Evolutionary conservation across 2,113 vertebrate genomes (phyloP).

Genomic region (Lagopus leucura): DNA sequence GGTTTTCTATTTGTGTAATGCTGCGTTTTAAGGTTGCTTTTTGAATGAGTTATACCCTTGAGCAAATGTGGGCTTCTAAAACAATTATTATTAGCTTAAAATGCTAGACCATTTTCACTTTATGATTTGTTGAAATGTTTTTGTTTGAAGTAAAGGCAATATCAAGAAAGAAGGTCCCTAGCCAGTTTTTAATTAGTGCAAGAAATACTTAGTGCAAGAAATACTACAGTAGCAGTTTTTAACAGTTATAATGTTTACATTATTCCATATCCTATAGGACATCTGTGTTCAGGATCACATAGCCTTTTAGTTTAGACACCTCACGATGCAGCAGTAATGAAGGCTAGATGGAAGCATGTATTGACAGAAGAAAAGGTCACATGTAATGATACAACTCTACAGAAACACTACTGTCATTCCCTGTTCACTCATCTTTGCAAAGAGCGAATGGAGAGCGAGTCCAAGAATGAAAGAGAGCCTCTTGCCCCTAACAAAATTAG

Average conservation of each 20-base stretch:
- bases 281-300: not conserved
- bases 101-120: not conserved
- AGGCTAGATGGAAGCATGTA: not conserved
- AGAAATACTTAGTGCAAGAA: not conserved
- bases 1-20: not conserved
- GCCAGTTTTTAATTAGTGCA: conserved; percentile 5
- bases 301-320: not conserved
- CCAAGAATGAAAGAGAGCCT: not conserved
- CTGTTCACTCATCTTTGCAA: not conserved
- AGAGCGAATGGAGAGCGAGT: not conserved
- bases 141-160: conserved; percentile 32
- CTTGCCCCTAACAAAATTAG: not conserved
- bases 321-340: not conserved
- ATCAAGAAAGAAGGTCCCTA: not conserved
- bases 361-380: not conserved
- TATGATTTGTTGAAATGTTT: conserved; percentile 17
- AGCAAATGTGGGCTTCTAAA: not conserved
- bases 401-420: not conserved
- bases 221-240: not conserved
- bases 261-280: not conserved
- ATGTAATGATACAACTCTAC: not conserved
- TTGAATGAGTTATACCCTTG: not conserved
- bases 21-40: not conserved
- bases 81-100: conserved; percentile 34
- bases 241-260: not conserved